Base-by-base conservation (phyloP, 2,888 invertebrate species). In the Trachelus troglodyta region DNA sequence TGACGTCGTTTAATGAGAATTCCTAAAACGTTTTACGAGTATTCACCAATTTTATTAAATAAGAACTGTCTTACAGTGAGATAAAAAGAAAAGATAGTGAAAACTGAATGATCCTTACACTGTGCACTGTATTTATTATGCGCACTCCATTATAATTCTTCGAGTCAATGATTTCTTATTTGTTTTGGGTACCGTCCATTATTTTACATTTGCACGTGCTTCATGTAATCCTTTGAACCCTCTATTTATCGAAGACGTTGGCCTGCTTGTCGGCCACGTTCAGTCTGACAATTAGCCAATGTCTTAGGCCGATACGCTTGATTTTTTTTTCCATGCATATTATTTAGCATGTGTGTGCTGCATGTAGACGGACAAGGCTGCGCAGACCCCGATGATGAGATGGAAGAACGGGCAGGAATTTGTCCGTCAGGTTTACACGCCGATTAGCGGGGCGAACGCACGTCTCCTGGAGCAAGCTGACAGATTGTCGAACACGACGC, bases 341-440 rank as follows among this genome's bases (percentile, higher is more conserved):
- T 81, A 84, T 85, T 82, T 82, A 81, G 90, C 90, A 90, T 90
- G 90, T 90, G 91, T 91, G 89, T 91, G 89, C 89, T 90, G 91
- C 91, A 91, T 91, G 90, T 90, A 90, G 91, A 90, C 87, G 88
- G 88, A 86, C 83, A 90, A 85, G 86, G 87, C 86, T 80, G 84
- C 83, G 82, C 87, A 83, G 86, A 86, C 86, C 76, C 85, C 89
- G 78, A 88, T 85, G 84, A 85, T 90, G 87, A 85, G 85, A 83
- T 91, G 91, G 91, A 89, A 88, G 86, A 91, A 87, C 80, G 90
- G 90, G 76, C 90, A 91, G 84, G 91, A 91, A 79, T 89, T 88
- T 84, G 91, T 91, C 78, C 89, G 87, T 80, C 86, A 83, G 83
- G 87, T 90, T 86, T 87, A 88, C 86, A 85, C 87, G 76, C 87